phyloP scores from a whole-genome alignment of 35 echinoderm and acorn worm species.

The Lytechinus pictus region DNA sequence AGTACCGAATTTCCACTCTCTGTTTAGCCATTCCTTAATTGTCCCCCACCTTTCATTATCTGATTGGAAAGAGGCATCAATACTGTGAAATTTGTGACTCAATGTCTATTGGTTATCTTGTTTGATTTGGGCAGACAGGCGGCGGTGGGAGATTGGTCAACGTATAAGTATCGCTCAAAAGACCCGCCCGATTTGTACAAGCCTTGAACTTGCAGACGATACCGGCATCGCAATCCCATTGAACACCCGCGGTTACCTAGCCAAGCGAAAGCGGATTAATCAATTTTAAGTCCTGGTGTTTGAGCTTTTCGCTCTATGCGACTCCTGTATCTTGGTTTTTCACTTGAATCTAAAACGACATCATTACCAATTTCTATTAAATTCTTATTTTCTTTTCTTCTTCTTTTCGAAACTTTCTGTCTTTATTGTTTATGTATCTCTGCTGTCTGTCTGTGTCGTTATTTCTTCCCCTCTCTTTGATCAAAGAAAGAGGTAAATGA shows the following conservation, averaged over 20 bases:
- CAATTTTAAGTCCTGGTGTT: constrained; percentile 11
- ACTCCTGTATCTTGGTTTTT: neutral
- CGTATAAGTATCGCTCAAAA: neutral
- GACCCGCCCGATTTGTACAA: neutral
- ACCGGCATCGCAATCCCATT: neutral
- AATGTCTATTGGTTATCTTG: neutral
- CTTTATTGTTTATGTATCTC: too few relatives aligned
- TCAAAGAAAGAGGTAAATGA: too few relatives aligned
- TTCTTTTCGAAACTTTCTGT: too few relatives aligned
- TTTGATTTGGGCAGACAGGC: constrained; percentile 1
- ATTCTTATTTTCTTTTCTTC: too few relatives aligned
- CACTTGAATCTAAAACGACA: neutral
- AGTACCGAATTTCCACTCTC: neutral
- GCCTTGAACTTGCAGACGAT: constrained; percentile 8
- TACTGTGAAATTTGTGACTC: neutral
- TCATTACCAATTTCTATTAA: neutral
- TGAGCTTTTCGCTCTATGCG: neutral
- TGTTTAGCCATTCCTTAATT: neutral
- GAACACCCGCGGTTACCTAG: constrained; percentile 6
- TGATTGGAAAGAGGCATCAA: constrained; percentile 1
- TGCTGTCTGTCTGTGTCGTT: neutral
- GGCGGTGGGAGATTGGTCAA: neutral
- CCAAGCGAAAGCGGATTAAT: neutral
- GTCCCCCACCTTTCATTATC: neutral
- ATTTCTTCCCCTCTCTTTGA: neutral